A percentile compares a stretch with the other conserved stretches of the same genome.
Evolutionary conservation across 2,888 invertebrate genomes (phyloP).

Genomic region (Melikaiella ostensackeni): DNA sequence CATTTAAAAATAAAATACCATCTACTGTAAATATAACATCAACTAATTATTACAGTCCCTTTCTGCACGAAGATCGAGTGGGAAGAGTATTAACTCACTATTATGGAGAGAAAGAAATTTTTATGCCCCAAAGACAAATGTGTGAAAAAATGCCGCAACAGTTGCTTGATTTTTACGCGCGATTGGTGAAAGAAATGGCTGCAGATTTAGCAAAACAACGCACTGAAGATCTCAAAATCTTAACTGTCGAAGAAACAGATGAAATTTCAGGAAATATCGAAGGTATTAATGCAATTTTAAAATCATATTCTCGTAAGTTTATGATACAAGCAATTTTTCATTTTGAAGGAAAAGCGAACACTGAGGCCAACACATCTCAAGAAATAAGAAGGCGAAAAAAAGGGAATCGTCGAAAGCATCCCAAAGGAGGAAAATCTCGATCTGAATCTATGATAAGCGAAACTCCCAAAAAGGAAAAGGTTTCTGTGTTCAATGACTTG

Average conservation of each 20-base stretch:
- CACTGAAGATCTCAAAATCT: background rate
- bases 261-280: background rate
- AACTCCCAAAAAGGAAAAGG: conserved; percentile 1
- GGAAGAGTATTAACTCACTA: conserved; percentile 70
- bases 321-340: conserved; percentile 18
- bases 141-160: conserved; percentile 69
- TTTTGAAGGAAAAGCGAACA: background rate
- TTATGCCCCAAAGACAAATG: conserved; percentile 72
- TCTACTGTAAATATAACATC: background rate
- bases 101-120: conserved; percentile 72
- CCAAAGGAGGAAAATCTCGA: background rate
- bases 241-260: background rate
- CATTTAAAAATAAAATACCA: background rate
- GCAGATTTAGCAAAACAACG: conserved; percentile 4
- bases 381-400: background rate
- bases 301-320: background rate
- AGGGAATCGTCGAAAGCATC: background rate
- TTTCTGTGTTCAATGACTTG: background rate
- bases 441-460: conserved; percentile 5
- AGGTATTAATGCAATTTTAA: background rate
- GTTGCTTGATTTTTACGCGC: conserved; percentile 67
- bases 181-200: conserved; percentile 60
- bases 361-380: background rate
- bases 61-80: conserved; percentile 71
- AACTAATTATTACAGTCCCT: conserved; percentile 61